Conservation (phyloP, 2,113 vertebrate genomes). For the Deroptyus accipitrinus region DNA sequence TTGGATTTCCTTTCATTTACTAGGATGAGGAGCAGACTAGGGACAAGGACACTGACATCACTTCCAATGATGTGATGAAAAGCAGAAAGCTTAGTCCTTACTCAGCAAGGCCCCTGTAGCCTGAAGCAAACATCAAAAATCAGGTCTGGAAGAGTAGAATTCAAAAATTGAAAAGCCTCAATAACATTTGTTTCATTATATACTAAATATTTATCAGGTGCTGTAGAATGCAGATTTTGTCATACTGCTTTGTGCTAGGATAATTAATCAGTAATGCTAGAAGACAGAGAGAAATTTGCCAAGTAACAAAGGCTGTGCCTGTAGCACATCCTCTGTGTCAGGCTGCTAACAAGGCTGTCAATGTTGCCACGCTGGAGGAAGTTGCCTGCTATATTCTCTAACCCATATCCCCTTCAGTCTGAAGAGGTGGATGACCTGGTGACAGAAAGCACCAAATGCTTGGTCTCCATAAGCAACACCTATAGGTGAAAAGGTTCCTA, state of each 20-base stretch:
- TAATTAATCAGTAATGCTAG: not conserved
- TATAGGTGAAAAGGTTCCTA: not conserved
- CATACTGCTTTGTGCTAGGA: not conserved
- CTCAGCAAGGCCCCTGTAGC: not conserved
- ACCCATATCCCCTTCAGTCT: rapidly evolving
- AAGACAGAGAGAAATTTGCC: not conserved
- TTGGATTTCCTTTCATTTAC: not conserved
- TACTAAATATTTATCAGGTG: not conserved
- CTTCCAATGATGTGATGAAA: not conserved
- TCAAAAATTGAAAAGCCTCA: not conserved
- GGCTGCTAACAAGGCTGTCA: not conserved
- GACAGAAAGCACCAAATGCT: not conserved
- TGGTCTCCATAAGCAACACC: not conserved
- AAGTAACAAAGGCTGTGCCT: not conserved
- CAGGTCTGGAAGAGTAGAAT: not conserved
- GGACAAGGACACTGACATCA: not conserved
- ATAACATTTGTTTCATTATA: rapidly evolving
- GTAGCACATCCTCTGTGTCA: not conserved
- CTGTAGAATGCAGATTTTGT: not conserved
- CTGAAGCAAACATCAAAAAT: not conserved
- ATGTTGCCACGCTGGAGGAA: rapidly evolving
- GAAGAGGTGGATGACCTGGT: not conserved
- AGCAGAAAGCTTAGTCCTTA: not conserved
- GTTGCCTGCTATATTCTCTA: rapidly evolving
- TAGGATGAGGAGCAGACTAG: not conserved